Evolutionary conservation across 1,140 invertebrate species (phyloP).

Genomic region (Copidosoma floridanum): DNA sequence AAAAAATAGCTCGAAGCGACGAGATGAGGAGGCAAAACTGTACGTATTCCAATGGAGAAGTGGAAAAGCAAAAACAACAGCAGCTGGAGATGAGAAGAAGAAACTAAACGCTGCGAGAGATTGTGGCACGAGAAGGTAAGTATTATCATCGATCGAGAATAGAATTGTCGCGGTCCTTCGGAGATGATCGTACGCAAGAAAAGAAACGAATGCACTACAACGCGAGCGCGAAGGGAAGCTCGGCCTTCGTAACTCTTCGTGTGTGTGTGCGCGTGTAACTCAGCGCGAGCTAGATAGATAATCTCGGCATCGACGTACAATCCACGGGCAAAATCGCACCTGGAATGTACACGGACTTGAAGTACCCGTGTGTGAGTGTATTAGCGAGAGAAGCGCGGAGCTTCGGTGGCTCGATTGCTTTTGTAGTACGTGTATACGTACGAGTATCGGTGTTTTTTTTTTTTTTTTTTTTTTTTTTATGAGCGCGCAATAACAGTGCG

Average conservation of each 20-base stretch:
- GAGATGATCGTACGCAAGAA: conserved; percentile 4
- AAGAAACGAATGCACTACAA: too few relatives aligned
- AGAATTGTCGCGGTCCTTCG: conserved; percentile 4
- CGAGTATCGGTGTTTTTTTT: too few relatives aligned
- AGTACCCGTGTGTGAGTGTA: too few relatives aligned
- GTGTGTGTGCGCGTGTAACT: too few relatives aligned
- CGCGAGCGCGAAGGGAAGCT: conserved; percentile 28
- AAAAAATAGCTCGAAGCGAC: neutral
- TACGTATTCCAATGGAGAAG: neutral
- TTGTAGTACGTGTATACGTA: too few relatives aligned
- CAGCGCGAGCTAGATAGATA: too few relatives aligned
- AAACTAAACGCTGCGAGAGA: neutral
- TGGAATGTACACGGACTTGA: conserved; percentile 23
- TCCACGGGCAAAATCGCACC: neutral
- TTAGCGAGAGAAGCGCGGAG: conserved; percentile 21
- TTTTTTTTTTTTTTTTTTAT: too few relatives aligned
- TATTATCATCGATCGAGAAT: neutral
- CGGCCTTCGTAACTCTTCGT: conserved; percentile 18
- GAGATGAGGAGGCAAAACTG: neutral
- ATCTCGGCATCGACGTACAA: too few relatives aligned
- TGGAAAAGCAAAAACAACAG: neutral
- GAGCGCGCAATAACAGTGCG: too few relatives aligned
- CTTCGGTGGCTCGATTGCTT: too few relatives aligned
- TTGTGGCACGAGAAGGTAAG: neutral
- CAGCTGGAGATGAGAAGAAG: neutral